A percentile compares a stretch with the other conserved stretches of the same genome.
Evolutionary conservation across 64 coral and sea anemone species (phyloP).

Genomic region (Montipora capricornis): DNA sequence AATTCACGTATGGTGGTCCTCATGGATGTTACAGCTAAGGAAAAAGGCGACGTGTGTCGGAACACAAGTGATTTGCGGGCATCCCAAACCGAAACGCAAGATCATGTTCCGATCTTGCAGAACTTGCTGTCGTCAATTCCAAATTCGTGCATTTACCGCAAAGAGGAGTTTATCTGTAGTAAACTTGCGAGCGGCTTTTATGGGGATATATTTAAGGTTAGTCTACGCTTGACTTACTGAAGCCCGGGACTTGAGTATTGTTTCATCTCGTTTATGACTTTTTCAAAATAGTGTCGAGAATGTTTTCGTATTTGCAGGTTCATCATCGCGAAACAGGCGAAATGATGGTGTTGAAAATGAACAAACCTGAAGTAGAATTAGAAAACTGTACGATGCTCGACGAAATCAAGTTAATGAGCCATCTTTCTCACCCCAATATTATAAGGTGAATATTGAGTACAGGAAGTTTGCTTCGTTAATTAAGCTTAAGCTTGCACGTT

Average conservation of each 20-base stretch:
- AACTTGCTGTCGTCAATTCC: constrained; percentile 73
- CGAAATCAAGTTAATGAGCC: constrained; percentile 78
- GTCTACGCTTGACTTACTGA: background rate
- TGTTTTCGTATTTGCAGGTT: constrained; percentile 65
- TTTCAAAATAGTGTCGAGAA: background rate
- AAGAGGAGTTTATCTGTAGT: constrained; percentile 74
- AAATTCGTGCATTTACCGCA: constrained; percentile 61
- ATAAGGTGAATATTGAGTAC: constrained; percentile 49
- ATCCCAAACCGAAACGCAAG: constrained; percentile 19
- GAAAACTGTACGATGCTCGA: constrained; percentile 15
- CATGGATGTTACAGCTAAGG: constrained; percentile 74
- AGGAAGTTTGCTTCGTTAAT: no score
- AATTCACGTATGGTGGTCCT: constrained; percentile 89
- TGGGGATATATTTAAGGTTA: constrained; percentile 88
- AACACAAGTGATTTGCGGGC: background rate
- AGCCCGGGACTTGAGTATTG: background rate
- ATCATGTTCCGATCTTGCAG: constrained; percentile 13
- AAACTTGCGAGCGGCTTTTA: constrained; percentile 83
- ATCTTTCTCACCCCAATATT: constrained; percentile 80
- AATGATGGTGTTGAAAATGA: constrained; percentile 88
- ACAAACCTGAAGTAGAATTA: constrained; percentile 48
- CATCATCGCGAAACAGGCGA: constrained; percentile 69
- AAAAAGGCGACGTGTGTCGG: constrained; percentile 40
- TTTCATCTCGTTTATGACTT: constrained; percentile 4
- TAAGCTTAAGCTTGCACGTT: no score